Percentiles rank a stretch among this genome's conserved stretches.
Evolutionary conservation across 1,140 invertebrate species (phyloP).

Genomic region (Coenobita brevimanus): DNA sequence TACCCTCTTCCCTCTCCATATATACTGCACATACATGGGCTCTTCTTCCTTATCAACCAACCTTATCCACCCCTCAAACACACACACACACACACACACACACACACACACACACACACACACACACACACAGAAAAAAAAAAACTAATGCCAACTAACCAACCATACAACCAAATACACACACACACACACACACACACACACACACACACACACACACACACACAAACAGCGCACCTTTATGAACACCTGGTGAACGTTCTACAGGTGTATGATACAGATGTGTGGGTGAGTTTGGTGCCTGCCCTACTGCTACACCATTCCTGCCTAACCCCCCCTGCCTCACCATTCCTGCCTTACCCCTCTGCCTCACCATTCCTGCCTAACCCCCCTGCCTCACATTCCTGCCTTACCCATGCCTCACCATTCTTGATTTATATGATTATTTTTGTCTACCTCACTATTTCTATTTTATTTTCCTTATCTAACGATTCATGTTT

Average conservation of each 20-base stretch:
- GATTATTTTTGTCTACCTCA: not conserved
- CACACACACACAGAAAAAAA: too few relatives aligned
- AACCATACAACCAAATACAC: not conserved
- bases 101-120: constrained; percentile 9
- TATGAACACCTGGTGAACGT: not conserved
- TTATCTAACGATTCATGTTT: too few relatives aligned
- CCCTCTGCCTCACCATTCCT: not conserved
- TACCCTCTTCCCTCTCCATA: too few relatives aligned
- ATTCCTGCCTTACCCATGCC: not conserved
- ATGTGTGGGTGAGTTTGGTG: not conserved
- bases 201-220: constrained; percentile 17
- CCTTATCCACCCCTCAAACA: too few relatives aligned
- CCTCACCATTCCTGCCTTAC: too few relatives aligned
- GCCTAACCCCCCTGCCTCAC: not conserved
- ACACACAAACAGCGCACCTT: too few relatives aligned
- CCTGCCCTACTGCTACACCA: not conserved
- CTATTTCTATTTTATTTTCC: too few relatives aligned
- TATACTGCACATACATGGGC: too few relatives aligned
- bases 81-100: too few relatives aligned
- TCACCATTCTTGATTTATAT: not conserved
- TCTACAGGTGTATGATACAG: not conserved
- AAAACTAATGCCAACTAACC: not conserved
- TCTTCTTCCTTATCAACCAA: too few relatives aligned
- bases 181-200: not conserved
- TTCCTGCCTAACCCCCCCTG: not conserved